These are phyloP conservation scores for Paragorgia papillata DNA, from an alignment of 92 coral and sea anemone species.

Conservation along the genomic window DNA sequence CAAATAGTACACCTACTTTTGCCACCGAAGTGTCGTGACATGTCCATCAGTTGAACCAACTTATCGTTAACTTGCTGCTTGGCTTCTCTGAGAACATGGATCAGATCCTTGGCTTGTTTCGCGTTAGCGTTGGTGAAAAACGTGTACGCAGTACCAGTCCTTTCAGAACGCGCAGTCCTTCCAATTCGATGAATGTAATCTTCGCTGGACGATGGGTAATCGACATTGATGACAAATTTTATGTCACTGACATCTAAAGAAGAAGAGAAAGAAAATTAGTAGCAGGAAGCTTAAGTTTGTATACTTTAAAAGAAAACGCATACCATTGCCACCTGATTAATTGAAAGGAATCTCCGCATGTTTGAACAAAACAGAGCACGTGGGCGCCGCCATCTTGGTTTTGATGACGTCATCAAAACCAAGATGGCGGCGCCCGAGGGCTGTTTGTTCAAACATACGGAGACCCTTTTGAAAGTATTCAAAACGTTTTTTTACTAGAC, in stretches of 20 bases:
- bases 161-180: slow-evolving; percentile 95
- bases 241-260: slow-evolving; percentile 93
- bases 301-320: slow-evolving; percentile 25
- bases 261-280: not conserved
- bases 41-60: slow-evolving; percentile 69
- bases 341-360: no score
- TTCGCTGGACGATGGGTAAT: slow-evolving; percentile 96
- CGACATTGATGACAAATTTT: slow-evolving; percentile 99
- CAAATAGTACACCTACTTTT: slow-evolving; percentile 76
- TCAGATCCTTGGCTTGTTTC: slow-evolving; percentile 93
- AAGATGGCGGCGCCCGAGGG: no score
- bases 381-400: no score
- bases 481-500: no score
- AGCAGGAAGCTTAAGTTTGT: not conserved
- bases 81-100: slow-evolving; percentile 83
- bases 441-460: no score
- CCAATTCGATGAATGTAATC: slow-evolving; percentile 99
- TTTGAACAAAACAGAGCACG: no score
- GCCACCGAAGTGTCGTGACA: slow-evolving; percentile 81
- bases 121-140: slow-evolving; percentile 94
- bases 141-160: slow-evolving; percentile 96
- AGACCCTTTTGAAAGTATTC: no score
- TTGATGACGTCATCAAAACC: no score
- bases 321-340: no score
- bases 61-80: slow-evolving; percentile 92